Percentiles rank a stretch among this genome's conserved stretches.
phyloP scores from a whole-genome alignment of 92 coral and sea anemone species.

The Palythoa grandiflora region DNA sequence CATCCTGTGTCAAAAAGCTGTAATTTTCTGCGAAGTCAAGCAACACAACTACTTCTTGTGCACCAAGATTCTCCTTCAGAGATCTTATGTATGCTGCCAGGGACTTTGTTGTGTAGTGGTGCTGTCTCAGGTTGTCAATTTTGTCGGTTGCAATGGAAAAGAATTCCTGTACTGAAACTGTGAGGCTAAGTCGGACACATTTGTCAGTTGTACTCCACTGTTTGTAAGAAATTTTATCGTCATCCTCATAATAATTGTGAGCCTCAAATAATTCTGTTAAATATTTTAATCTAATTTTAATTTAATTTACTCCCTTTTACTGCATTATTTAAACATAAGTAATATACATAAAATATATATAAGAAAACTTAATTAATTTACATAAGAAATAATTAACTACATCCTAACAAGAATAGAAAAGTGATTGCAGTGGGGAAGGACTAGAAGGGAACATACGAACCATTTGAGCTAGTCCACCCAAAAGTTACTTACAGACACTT shows the following conservation, averaged over 20 bases:
- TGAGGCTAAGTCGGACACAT: not conserved
- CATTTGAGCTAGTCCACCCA: too few relatives aligned
- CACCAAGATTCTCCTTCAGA: conserved; percentile 26
- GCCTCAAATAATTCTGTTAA: not conserved
- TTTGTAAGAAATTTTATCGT: conserved; percentile 22
- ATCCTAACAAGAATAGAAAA: too few relatives aligned
- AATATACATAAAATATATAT: too few relatives aligned
- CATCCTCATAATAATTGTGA: not conserved
- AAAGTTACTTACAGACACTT: too few relatives aligned
- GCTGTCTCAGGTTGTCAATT: not conserved
- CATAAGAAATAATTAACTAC: too few relatives aligned
- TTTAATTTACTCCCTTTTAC: too few relatives aligned
- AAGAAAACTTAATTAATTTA: too few relatives aligned
- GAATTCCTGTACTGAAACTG: not conserved
- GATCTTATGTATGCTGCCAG: conserved; percentile 26
- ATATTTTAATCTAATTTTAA: too few relatives aligned
- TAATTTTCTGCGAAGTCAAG: conserved; percentile 50
- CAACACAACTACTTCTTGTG: conserved; percentile 17
- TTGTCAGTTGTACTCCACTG: conserved; percentile 13
- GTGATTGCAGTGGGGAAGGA: too few relatives aligned
- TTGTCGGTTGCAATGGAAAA: not conserved
- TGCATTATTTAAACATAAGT: too few relatives aligned
- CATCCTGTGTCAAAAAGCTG: conserved; percentile 28
- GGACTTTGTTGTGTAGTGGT: conserved; percentile 15
- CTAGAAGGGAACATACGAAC: too few relatives aligned